Base-by-base conservation (phyloP, 2,113 vertebrate genomes). In the Dunckerocampus dactyliophorus region DNA sequence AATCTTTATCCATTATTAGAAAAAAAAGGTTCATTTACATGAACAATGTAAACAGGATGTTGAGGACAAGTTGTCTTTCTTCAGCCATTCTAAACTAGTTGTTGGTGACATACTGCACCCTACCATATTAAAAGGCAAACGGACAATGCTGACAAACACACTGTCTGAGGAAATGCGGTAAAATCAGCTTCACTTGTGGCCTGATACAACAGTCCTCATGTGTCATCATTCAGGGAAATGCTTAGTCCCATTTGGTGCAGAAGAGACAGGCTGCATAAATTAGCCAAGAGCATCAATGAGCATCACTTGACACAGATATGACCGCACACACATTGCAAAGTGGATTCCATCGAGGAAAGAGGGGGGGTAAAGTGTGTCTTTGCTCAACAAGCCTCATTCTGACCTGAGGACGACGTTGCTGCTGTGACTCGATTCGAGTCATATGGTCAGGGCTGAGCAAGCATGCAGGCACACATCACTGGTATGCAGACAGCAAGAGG, bases 381-480 rank as follows among this genome's bases (percentile, higher is more conserved):
- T 20, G 69, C 83, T 82, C 79, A 84, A 82, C 78, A 82, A 78
- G 74, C 59, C 81, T 74, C 87, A 82, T 89, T 89, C 84, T 89
- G 85, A 88, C 87, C 86, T 13, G 47, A 72, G 84, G 89, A 84
- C 86, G 47, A 82, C 22, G 62, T 75, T 82, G 85, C 79, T 78
- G 72, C 75, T 69, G 67, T 78, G 80, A 77, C 81, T 85, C 81
- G 73, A 20, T 3, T 19, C 66, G 47, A 83, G 75, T 81, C 82
- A 84, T 66, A 64, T 64, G 74, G 74, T 62, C 74, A 74, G 72
- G 73, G 74, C 77, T 65, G 63, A 71, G 72, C 70, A 80, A 77
- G 65, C 77, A 71, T 69, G 57, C 64, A 85, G 21, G 19, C 76
- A 82, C 75, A 74, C 67, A 75, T 47, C 67, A 62, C 82, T 67